Conservation (phyloP, 2,888 invertebrate species). For the Tiliacea citrago region DNA sequence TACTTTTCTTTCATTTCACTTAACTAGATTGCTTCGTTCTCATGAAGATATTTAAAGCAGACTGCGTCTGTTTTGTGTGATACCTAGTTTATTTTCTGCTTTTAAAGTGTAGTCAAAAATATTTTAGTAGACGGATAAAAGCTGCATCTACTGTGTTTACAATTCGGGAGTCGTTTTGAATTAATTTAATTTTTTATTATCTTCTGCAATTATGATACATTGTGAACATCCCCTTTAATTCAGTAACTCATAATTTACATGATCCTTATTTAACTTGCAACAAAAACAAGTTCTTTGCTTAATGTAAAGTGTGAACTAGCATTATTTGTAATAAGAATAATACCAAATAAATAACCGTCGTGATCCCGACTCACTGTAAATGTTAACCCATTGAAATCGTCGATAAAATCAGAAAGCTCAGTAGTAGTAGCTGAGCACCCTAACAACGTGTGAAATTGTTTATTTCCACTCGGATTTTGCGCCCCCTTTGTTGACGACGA, state of each 20-base stretch:
- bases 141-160: neutral
- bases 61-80: neutral
- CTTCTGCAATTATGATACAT: neutral
- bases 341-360: conserved; percentile 54
- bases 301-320: conserved; percentile 28
- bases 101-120: conserved; percentile 1
- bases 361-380: conserved; percentile 61
- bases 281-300: conserved; percentile 22
- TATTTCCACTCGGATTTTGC: conserved; percentile 81
- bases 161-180: neutral
- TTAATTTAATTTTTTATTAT: neutral
- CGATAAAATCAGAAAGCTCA: conserved; percentile 80
- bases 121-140: neutral
- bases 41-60: conserved; percentile 31
- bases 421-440: conserved; percentile 57
- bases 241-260: conserved; percentile 5
- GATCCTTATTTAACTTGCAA: conserved; percentile 4
- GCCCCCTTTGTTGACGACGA: conserved; percentile 80
- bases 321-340: conserved; percentile 63
- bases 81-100: conserved; percentile 6
- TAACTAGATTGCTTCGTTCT: conserved; percentile 30
- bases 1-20: conserved; percentile 46
- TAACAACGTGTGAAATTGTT: conserved; percentile 85
- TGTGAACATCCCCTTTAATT: conserved; percentile 5
- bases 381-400: conserved; percentile 70